These are phyloP conservation scores for Habrosyne pyritoides DNA, from an alignment of 2,888 invertebrate genomes.

Conservation along the genomic window DNA sequence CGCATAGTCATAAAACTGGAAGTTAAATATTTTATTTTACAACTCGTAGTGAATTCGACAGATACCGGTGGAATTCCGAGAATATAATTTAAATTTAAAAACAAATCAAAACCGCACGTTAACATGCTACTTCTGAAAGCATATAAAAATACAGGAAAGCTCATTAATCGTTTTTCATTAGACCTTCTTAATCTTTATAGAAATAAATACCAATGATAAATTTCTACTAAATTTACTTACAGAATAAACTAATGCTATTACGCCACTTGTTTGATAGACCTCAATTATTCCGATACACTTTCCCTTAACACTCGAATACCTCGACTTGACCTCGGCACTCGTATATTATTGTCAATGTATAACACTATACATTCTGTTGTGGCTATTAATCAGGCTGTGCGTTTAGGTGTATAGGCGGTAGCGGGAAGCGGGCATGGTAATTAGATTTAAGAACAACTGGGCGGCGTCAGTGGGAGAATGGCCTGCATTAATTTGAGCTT, in stretches of 20 bases:
- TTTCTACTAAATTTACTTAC: no score
- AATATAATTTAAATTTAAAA: conserved; percentile 13
- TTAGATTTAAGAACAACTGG: conserved; percentile 84
- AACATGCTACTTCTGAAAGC: not conserved
- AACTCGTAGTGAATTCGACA: conserved; percentile 36
- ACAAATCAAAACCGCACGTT: conserved; percentile 25
- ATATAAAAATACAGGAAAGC: not conserved
- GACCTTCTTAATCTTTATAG: not conserved
- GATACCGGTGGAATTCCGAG: conserved; percentile 23
- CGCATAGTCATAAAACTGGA: conserved; percentile 42
- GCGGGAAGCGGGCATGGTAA: conserved; percentile 66
- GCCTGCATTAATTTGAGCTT: conserved; percentile 82
- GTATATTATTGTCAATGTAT: conserved; percentile 36
- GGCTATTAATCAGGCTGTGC: conserved; percentile 50
- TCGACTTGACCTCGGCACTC: conserved; percentile 21
- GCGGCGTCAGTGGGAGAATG: conserved; percentile 80
- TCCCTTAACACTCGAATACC: not conserved
- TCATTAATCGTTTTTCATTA: not conserved
- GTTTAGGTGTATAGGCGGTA: conserved; percentile 39
- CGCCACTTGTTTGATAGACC: not conserved
- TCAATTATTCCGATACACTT: not conserved
- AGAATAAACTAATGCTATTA: no score
- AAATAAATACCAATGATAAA: no score
- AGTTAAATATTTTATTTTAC: conserved; percentile 43
- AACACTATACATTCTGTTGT: conserved; percentile 23